Evolutionary conservation across 2,113 vertebrate species (phyloP), one percentile per base, ranked within the genome.

Genomic region (Tinamus guttatus): DNA sequence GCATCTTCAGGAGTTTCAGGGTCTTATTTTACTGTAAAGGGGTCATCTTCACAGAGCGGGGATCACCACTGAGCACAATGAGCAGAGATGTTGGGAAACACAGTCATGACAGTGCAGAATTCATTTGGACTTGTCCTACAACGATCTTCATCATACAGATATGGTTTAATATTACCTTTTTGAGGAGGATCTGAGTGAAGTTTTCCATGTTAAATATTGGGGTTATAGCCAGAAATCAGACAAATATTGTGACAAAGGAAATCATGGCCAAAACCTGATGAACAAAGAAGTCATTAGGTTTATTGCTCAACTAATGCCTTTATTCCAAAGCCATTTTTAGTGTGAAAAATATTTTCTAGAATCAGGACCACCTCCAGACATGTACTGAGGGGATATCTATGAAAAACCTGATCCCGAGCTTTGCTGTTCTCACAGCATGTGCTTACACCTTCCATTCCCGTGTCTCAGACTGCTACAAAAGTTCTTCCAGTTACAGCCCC

Each of bases 1-100:
- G 25, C 9, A 16, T 82, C 52, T 62, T 62, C 59, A 67, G 68
- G 85, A 63, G 49, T 91, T 85, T 70, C 64, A 52, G 0, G 18
- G 17, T 58, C 1, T 0, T 0, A 76, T 52, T n/a, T 18, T 60
- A 13, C 47, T 68, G 3, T 20, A 49, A 30, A 63, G 32, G 7
- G 56, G 63, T 69, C 54, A 36, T 74, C 2, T 81, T 12, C 45
- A 41, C 49, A 62, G 17, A 85, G 34, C 5, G 43, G 34, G 14
- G 75, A 7, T 17, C 68, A 43, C 47, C 81, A 5, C 5, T 85
- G 24, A 60, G 79, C 85, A 63, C 71, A 84, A 65, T 63, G 70
- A 70, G 77, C 51, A 92, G 74, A 69, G 60, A 52, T 86, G 54
- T 64, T 83, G 40, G 81, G 43, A 25, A 85, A 27, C 0, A 2